phyloP scores from a whole-genome alignment of 2,113 vertebrate species.

The Fregetta grallaria region DNA sequence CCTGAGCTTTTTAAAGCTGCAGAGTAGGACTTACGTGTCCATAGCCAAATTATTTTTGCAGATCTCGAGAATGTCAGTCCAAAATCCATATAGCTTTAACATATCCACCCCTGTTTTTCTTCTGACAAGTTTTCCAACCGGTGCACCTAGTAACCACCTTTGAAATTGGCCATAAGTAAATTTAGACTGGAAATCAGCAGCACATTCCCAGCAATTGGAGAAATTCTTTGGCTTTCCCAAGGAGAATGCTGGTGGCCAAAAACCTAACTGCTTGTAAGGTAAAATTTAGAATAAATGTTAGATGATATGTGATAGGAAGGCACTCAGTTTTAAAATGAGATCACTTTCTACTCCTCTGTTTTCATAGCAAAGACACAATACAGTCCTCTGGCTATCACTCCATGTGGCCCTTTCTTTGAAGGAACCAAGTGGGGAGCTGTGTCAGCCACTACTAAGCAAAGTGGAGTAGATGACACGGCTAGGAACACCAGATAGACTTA shows the following conservation, averaged over 20 bases:
- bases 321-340: not conserved
- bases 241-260: not conserved
- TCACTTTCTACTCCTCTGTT: not conserved
- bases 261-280: not conserved
- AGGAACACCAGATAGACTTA: not conserved
- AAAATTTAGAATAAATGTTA: not conserved
- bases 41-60: conserved; percentile 47
- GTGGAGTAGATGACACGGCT: not conserved
- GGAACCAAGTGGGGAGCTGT: not conserved
- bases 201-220: not conserved
- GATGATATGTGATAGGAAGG: not conserved
- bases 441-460: not conserved
- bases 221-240: not conserved
- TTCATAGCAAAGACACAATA: not conserved
- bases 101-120: not conserved
- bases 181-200: not conserved
- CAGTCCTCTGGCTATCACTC: not conserved
- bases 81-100: not conserved
- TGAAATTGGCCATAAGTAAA: not conserved
- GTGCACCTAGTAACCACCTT: not conserved
- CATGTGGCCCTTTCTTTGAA: not conserved
- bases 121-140: conserved; percentile 10
- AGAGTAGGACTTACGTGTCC: not conserved
- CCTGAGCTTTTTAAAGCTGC: not conserved
- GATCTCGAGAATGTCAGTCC: not conserved